Evolutionary conservation across 2,797 vertebrate species (phyloP).

Genomic region (Petrocephalus schoutedeni): DNA sequence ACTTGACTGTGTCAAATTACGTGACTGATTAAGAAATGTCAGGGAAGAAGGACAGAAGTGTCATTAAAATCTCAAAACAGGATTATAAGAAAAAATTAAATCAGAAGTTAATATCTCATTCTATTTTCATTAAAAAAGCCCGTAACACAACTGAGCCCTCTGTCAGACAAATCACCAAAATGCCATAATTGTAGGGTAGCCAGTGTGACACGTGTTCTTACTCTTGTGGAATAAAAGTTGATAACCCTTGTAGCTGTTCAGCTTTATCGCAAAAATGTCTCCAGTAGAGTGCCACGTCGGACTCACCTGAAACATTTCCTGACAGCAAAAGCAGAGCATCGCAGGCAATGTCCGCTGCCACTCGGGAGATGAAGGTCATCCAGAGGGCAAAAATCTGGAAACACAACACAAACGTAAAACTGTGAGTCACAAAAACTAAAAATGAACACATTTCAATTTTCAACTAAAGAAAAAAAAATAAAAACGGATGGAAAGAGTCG

Average conservation of each 20-base stretch:
- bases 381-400: slow-evolving; percentile 4
- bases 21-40: not conserved
- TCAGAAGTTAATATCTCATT: not conserved
- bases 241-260: not conserved
- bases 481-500: not conserved
- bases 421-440: not conserved
- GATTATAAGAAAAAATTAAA: not conserved
- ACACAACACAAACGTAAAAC: not conserved
- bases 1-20: not conserved
- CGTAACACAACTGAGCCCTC: not conserved
- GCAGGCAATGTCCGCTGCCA: slow-evolving; percentile 18
- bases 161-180: not conserved
- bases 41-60: not conserved
- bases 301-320: slow-evolving; percentile 24
- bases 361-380: slow-evolving; percentile 10
- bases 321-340: slow-evolving; percentile 17
- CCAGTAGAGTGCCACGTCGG: not conserved
- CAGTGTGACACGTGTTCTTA: not conserved
- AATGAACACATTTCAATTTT: not conserved
- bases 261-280: not conserved
- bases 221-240: not conserved
- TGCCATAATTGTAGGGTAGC: not conserved
- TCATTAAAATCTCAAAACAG: not conserved
- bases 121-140: not conserved
- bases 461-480: not conserved